A percentile compares a stretch with the other conserved stretches of the same genome.
Evolutionary conservation across 2,113 vertebrate genomes (phyloP).

Genomic region (Charadrius vociferus): DNA sequence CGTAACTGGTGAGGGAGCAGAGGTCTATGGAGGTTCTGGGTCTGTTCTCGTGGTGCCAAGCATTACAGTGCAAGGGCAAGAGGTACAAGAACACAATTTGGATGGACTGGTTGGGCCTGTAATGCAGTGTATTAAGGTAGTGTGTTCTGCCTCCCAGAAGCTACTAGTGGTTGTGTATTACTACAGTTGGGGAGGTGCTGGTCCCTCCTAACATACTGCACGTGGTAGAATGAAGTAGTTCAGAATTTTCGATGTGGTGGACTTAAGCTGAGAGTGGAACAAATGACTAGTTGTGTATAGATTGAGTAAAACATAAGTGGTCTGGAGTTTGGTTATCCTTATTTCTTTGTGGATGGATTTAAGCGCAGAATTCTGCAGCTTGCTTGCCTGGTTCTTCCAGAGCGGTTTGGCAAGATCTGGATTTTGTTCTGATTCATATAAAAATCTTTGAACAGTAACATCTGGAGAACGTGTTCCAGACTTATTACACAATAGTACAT

Average conservation of each 20-base stretch:
- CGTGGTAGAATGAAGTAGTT: neutral
- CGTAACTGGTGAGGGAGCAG: neutral
- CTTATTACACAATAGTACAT: constrained; percentile 56
- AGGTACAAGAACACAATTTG: neutral
- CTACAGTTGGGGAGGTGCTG: neutral
- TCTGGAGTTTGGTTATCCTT: neutral
- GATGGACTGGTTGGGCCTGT: neutral
- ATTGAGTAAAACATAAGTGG: neutral
- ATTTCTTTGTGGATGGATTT: neutral
- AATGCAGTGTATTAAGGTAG: neutral
- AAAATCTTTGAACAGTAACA: constrained; percentile 56
- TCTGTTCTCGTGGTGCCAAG: neutral
- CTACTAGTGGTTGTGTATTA: neutral
- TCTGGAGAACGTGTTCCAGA: constrained; percentile 34
- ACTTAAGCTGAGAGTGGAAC: neutral
- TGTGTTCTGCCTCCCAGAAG: neutral
- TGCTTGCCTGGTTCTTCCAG: constrained; percentile 1
- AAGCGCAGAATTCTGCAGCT: neutral
- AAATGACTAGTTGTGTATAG: neutral
- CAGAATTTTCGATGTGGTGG: neutral
- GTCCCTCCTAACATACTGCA: neutral
- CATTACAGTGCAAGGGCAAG: neutral
- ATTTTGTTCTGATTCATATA: constrained; percentile 42
- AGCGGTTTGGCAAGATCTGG: constrained; percentile 31
- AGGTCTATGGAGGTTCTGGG: neutral